Conservation (phyloP, 2,888 invertebrate genomes). For the Morinoia aosen region DNA sequence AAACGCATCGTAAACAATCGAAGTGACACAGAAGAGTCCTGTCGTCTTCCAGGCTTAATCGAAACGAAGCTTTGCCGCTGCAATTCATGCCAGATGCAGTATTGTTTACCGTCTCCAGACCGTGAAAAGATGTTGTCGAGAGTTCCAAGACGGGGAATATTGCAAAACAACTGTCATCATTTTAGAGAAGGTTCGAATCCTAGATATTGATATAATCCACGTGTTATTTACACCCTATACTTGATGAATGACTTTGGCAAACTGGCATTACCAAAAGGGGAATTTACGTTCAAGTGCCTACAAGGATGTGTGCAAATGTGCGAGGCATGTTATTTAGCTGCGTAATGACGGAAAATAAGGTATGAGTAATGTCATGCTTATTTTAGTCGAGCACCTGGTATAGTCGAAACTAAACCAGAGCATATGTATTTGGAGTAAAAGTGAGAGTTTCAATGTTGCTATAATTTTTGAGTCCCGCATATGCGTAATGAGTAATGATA, state of each 20-base stretch:
- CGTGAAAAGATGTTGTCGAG: background rate
- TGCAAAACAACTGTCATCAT: background rate
- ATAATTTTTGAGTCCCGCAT: too few species aligned
- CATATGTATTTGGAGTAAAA: too few species aligned
- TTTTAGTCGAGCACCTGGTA: too few species aligned
- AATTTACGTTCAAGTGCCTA: background rate
- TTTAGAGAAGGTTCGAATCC: background rate
- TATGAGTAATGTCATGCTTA: too few species aligned
- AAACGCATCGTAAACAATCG: background rate
- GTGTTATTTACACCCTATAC: background rate
- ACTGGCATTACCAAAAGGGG: background rate
- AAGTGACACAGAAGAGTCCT: background rate
- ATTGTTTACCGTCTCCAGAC: background rate
- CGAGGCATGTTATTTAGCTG: too few species aligned
- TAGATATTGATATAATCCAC: background rate
- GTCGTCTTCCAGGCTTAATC: background rate
- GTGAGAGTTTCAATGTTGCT: too few species aligned
- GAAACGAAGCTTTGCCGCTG: background rate
- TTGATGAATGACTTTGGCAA: background rate
- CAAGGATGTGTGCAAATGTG: background rate
- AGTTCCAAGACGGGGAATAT: background rate
- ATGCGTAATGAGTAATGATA: too few species aligned
- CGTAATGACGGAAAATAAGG: too few species aligned
- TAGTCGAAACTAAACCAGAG: too few species aligned
- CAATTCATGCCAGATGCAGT: constrained; percentile 3